Evolutionary conservation across 2,113 vertebrate genomes (phyloP).

Genomic region (Conger conger): DNA sequence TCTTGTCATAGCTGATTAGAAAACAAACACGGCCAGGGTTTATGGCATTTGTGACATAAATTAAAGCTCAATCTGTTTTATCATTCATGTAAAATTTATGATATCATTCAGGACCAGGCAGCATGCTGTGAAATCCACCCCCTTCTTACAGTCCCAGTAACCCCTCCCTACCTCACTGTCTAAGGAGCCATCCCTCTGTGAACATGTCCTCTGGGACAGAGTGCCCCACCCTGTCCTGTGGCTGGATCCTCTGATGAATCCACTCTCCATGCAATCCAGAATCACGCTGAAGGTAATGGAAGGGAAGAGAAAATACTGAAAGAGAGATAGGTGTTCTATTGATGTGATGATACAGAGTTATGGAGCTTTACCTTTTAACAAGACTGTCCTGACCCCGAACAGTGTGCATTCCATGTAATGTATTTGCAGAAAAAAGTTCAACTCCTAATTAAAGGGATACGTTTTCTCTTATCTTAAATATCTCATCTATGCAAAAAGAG

Average conservation of each 20-base stretch:
- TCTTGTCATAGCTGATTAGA: neutral
- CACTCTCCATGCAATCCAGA: neutral
- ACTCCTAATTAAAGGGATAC: neutral
- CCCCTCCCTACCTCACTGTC: neutral
- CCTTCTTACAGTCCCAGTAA: neutral
- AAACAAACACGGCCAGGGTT: neutral
- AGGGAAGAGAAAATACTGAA: neutral
- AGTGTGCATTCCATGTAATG: no score
- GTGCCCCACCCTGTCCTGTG: neutral
- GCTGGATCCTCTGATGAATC: neutral
- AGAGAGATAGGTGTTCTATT: neutral
- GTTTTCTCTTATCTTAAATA: neutral
- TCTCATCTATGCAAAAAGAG: neutral
- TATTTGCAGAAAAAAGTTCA: no score
- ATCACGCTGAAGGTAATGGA: neutral
- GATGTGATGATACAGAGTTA: neutral
- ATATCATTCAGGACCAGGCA: constrained; percentile 6
- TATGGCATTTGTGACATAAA: neutral
- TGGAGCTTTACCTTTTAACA: neutral
- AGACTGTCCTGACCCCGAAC: no score
- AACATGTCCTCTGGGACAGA: neutral
- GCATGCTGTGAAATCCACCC: constrained; percentile 3
- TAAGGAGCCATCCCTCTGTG: neutral
- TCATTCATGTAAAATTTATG: neutral
- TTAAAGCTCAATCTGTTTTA: neutral